These are phyloP conservation scores for Miniopterus natalensis DNA, from an alignment of 2,113 vertebrate species.

Conservation along the genomic window DNA sequence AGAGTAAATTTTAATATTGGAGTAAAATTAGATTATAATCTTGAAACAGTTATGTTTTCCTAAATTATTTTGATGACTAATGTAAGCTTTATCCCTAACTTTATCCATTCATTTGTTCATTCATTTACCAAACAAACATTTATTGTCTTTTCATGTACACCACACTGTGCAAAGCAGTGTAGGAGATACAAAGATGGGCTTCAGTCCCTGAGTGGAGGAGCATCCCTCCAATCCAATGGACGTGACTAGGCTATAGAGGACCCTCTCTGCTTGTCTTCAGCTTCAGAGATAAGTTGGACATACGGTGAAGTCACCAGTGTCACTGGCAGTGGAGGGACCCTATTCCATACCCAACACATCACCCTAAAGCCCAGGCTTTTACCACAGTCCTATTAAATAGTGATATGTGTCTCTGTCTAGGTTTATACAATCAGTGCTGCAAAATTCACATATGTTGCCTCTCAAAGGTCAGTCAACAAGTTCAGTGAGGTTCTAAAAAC, in stretches of 20 bases:
- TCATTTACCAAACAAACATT: constrained; percentile 13
- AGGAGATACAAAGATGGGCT: background rate
- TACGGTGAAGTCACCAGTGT: constrained; percentile 54
- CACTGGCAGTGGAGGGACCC: background rate
- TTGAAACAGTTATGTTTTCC: constrained; percentile 16
- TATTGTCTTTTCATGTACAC: background rate
- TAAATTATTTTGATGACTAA: background rate
- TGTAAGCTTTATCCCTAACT: background rate
- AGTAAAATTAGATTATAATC: background rate
- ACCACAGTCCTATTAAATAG: constrained; percentile 57
- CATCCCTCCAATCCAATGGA: background rate
- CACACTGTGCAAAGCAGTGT: background rate
- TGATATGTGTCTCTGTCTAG: constrained; percentile 46
- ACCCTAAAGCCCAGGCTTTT: constrained; percentile 57
- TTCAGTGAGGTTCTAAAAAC: background rate
- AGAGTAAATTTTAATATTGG: background rate
- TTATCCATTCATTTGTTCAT: background rate
- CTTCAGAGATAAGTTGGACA: constrained; percentile 6
- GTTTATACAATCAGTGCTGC: constrained; percentile 61
- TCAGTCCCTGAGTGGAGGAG: background rate
- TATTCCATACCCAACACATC: constrained; percentile 67
- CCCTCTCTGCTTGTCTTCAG: constrained; percentile 13
- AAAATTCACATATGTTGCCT: constrained; percentile 61
- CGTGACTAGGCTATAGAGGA: background rate
- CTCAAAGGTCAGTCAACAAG: constrained; percentile 32